Evolutionary conservation across 1,140 invertebrate genomes (phyloP), one percentile per base, ranked within the genome.

Genomic region (Brachystomella parvula): DNA sequence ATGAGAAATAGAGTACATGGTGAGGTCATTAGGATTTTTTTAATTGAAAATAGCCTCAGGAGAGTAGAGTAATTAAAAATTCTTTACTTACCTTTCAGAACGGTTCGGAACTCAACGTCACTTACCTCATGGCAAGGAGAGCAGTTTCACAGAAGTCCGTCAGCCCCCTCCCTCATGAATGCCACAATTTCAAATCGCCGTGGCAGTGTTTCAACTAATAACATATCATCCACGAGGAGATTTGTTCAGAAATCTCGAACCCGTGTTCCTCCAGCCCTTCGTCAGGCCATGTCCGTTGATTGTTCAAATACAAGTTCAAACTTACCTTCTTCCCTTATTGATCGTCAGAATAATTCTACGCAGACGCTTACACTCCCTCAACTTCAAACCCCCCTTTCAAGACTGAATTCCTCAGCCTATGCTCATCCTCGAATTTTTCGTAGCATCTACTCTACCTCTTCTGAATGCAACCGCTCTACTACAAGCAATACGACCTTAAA

Each of bases 271-370:
- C 61, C 66, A 6, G 58, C 63, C 9, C 35, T 72, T 19, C 32
- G 68, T 17, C 68, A 73, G 60, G 44, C 71, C 28, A 61, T 73
- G 57, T 73, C 71, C 3, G 64, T 73, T 12, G 71, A 73, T 32
- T 73, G 66, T 53, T 64, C 68, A 1, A 35, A 65, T 12, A 47
- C 65, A 63, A 65, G 28, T 32, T 12, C 63, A 56, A 35, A 29
- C 53, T 53, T 9, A 59, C 58, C 9, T 24, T 47, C 33, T 9
- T 29, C 19, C 3, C 3, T 6, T 9, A 29, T 49, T 24, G 12
- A 15, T 56, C 44, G 44, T 57, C 33, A 32, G 60, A 30, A 47
- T n/a, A 64, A 9, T 12, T 29, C 35, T 28, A 39, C n/a, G 26
- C 35, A 56, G 21, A 56, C 63, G 12, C 3, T 47, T 17, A 28